Conservation (phyloP, 2,113 vertebrate species). For the Heliornis fulica region DNA sequence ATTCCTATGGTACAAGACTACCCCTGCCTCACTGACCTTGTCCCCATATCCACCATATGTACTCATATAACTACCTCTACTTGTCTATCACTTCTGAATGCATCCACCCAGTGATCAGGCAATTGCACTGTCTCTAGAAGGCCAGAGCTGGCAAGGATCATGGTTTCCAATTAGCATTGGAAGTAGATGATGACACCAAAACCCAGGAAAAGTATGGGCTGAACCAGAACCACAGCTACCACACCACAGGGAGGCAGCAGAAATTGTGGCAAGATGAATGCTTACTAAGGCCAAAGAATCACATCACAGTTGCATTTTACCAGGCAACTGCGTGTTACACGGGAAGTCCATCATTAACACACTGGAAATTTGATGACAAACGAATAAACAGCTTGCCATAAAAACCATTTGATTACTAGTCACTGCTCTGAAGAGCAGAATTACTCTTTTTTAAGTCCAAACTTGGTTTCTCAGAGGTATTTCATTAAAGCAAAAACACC, state of each 20-base stretch:
- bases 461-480: neutral
- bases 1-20: neutral
- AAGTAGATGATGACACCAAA: neutral
- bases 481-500: neutral
- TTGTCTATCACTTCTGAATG: neutral
- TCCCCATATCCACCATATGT: no score
- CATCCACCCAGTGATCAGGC: neutral
- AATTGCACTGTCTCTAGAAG: neutral
- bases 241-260: neutral
- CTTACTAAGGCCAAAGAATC: neutral
- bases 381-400: neutral
- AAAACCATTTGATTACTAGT: neutral
- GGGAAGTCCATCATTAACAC: neutral
- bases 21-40: neutral
- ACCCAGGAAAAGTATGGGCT: neutral
- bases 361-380: neutral
- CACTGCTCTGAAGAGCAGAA: neutral
- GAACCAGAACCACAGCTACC: neutral
- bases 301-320: neutral
- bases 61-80: neutral
- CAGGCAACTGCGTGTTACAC: neutral
- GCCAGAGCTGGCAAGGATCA: neutral
- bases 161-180: neutral
- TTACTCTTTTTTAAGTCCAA: neutral
- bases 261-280: neutral